Evolutionary conservation across 1,140 invertebrate species (phyloP).

Genomic region (Spodoptera frugiperda): DNA sequence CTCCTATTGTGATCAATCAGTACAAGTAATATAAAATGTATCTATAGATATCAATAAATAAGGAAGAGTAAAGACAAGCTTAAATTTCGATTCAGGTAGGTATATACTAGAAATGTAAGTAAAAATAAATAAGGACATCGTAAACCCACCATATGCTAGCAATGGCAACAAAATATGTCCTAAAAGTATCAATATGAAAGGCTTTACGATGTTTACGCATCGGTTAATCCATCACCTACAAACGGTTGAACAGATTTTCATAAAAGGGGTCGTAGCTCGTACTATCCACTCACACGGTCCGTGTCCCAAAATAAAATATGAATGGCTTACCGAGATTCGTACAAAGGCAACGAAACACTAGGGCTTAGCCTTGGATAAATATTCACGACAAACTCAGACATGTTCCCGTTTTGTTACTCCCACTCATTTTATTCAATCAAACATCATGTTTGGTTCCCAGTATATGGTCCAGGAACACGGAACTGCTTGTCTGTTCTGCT

Average conservation of each 20-base stretch:
- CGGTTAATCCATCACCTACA: slow-evolving; percentile 27
- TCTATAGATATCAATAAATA: too few relatives aligned
- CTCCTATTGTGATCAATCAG: too few relatives aligned
- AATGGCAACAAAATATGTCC: background rate
- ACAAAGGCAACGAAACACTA: background rate
- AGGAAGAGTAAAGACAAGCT: too few relatives aligned
- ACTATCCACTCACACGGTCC: background rate
- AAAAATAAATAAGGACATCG: background rate
- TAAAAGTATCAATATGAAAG: slow-evolving; percentile 4
- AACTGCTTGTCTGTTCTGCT: too few relatives aligned
- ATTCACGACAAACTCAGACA: background rate
- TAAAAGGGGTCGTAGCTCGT: slow-evolving; percentile 5
- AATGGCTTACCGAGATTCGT: background rate
- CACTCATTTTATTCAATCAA: too few relatives aligned
- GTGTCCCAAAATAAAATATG: slow-evolving; percentile 16
- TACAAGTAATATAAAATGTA: too few relatives aligned
- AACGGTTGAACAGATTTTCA: slow-evolving; percentile 13
- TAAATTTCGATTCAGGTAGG: too few relatives aligned
- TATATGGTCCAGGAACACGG: too few relatives aligned
- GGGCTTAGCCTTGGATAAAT: background rate
- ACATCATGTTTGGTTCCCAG: too few relatives aligned
- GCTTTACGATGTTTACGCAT: slow-evolving; percentile 5
- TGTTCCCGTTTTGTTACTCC: too few relatives aligned
- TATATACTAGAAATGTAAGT: background rate
- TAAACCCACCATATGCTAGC: too few relatives aligned